Base-by-base conservation (phyloP, 2,113 vertebrate genomes). In the Anthoscopus minutus region DNA sequence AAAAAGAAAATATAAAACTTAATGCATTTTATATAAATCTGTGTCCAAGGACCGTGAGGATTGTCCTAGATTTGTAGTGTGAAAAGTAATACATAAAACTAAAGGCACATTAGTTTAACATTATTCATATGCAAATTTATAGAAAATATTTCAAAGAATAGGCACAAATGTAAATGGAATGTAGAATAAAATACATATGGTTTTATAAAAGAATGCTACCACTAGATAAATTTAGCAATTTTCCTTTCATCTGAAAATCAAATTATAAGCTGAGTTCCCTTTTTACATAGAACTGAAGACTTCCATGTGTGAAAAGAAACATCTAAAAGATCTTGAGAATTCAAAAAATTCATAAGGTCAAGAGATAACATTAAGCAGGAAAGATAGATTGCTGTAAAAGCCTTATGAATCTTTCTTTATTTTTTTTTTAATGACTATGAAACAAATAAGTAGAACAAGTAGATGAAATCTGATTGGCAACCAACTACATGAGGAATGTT, bases 21-120 rank as follows among this genome's bases (percentile, higher is more conserved):
- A 0, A 11, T 35, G 1, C 20, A 23, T 48, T 83, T 86, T 47
- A 30, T 13, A 27, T 48, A 57, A 66, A 76, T 74, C 42, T 13
- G 6, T 44, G 18, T 15, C 7, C 0, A 1, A 30, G 24, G 19
- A 23, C 5, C 6, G 4, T 42, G 11, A n/a, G 4, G 4, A 27
- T 54, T 82, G 9, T 33, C 7, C 12, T 19, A 33, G 42, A 12
- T 45, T 88, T 70, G 17, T 64, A 78, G 23, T 28, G 7, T 13
- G 4, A 60, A 73, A 89, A 56, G 3, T 22, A 51, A 38, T 31
- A 25, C 7, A 13, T 42, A 13, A 33, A 92, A 37, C 5, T 6
- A 61, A 92, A 51, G 7, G 6, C 13, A 24, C 2, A 7, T 38
- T n/a, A 51, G 3, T 51, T 93, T 74, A 45, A 40, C 4, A 21